Percentiles rank a stretch among this genome's conserved stretches.
phyloP scores from a whole-genome alignment of 2,797 vertebrate species.

The Anguilla pacifica region DNA sequence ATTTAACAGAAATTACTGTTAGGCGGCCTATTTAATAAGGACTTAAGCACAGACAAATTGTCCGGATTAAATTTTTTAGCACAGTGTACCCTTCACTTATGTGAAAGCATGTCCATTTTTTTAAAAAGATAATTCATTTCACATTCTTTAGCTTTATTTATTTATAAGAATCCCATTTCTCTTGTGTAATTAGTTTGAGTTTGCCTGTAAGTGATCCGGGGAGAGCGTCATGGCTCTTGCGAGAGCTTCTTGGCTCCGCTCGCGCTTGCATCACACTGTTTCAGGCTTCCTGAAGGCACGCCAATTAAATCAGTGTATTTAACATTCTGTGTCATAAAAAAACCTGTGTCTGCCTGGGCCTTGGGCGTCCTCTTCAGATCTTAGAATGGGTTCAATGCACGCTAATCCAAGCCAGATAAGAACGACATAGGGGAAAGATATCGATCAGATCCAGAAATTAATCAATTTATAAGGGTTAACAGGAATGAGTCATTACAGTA shows the following conservation, averaged over 20 bases:
- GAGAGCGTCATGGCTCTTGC: conserved; percentile 28
- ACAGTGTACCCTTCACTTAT: conserved; percentile 2
- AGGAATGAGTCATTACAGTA: conserved; percentile 2
- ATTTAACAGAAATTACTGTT: neutral
- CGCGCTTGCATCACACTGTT: conserved; percentile 30
- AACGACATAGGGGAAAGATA: conserved; percentile 28
- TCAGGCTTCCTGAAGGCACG: conserved; percentile 36
- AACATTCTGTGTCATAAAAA: conserved; percentile 32
- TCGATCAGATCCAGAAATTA: conserved; percentile 30
- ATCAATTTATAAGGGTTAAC: conserved; percentile 32
- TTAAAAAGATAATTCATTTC: conserved; percentile 13
- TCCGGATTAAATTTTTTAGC: neutral
- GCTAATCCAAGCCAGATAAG: conserved; percentile 24
- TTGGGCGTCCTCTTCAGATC: conserved; percentile 31
- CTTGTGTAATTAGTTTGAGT: conserved; percentile 41
- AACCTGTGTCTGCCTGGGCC: conserved; percentile 23
- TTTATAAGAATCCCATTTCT: conserved; percentile 26
- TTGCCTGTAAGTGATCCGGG: conserved; percentile 40
- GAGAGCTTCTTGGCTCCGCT: conserved; percentile 8
- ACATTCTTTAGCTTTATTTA: conserved; percentile 20
- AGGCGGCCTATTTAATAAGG: neutral
- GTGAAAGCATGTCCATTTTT: conserved; percentile 7
- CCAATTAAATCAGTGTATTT: conserved; percentile 45
- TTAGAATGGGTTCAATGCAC: conserved; percentile 27
- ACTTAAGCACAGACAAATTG: neutral